Base-by-base conservation (phyloP, 1,140 invertebrate genomes). In the Lordiphosa clarofinis region DNA sequence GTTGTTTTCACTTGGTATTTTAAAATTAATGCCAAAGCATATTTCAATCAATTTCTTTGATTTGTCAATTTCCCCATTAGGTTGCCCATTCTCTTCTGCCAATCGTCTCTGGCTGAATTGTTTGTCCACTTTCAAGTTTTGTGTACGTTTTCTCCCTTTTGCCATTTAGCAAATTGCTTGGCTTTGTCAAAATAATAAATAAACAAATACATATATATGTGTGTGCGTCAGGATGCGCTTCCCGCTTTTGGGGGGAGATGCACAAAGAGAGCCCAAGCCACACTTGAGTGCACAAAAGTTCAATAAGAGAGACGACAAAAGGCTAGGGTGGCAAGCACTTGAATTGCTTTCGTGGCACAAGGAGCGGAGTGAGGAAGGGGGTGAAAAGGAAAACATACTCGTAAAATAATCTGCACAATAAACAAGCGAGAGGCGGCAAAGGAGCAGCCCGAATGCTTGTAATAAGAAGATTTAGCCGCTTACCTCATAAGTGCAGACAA, bases 401-500 rank as follows among this genome's bases (percentile, higher is more conserved):
- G 67, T 55, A 63, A 71, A 75, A 75, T 75, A 76, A 82, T 82
- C 78, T 76, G 59, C 72, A 82, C 78, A 82, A 82, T 73, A 82
- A 84, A 82, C 78, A 84, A 78, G 61, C 46, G 33, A 46, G 33
- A 15, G 47, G 43, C 49, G 47, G 48, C 35, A 35, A 42, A 60
- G 65, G 61, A 72, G 53, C 61, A 33, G 48, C 47, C 43, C 56
- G 44, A 43, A 44, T 54, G 53, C 49, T 47, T 64, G 76, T 74
- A 81, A 81, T 74, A 81, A 81, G 74, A 62, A 63, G 68, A 69
- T 82, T 82, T 71, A 57, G 60, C 56, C 73, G 62, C 81, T 89
- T 86, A 89, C 88, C 86, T 89, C 87, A 73, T 87, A 89, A 63
- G 63, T 78, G 59, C 68, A 76, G 65, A 73, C 86, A 70, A 81